phyloP scores from a whole-genome alignment of 2,113 vertebrate genomes.

The Hymenochirus boettgeri region DNA sequence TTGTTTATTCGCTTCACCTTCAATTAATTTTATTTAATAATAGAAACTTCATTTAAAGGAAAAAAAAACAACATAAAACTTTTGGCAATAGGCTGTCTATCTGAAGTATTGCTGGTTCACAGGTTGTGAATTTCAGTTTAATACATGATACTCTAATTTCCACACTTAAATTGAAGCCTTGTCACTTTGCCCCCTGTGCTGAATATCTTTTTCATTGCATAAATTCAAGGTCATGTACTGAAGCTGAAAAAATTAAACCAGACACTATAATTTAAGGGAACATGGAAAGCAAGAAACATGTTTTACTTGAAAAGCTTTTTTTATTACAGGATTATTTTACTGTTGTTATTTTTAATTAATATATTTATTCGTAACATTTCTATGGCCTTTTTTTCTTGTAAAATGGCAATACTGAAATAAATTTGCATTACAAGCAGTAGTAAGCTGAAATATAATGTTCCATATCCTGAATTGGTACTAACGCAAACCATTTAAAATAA shows the following conservation, averaged over 20 bases:
- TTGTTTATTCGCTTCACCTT: too few relatives aligned
- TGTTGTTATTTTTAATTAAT: too few relatives aligned
- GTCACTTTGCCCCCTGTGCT: constrained; percentile 49
- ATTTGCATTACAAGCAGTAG: constrained; percentile 42
- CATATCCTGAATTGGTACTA: too few relatives aligned
- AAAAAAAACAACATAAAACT: neutral
- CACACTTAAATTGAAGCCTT: constrained; percentile 59
- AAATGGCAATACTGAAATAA: too few relatives aligned
- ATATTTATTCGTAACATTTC: too few relatives aligned
- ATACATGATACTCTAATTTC: constrained; percentile 61
- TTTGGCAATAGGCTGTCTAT: constrained; percentile 11
- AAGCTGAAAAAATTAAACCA: constrained; percentile 56
- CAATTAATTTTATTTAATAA: too few relatives aligned
- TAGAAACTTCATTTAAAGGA: too few relatives aligned
- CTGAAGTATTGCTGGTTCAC: constrained; percentile 47
- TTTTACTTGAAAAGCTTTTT: too few relatives aligned
- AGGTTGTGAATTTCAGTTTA: constrained; percentile 65
- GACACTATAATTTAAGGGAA: constrained; percentile 56
- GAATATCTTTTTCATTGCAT: constrained; percentile 62
- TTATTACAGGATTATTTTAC: too few relatives aligned
- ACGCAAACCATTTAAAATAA: too few relatives aligned
- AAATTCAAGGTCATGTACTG: constrained; percentile 60
- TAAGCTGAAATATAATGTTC: constrained; percentile 47
- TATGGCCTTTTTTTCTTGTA: too few relatives aligned
- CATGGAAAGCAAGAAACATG: too few relatives aligned